Base-by-base conservation (phyloP, 2,888 invertebrate genomes). In the Ceraclea dissimilis region DNA sequence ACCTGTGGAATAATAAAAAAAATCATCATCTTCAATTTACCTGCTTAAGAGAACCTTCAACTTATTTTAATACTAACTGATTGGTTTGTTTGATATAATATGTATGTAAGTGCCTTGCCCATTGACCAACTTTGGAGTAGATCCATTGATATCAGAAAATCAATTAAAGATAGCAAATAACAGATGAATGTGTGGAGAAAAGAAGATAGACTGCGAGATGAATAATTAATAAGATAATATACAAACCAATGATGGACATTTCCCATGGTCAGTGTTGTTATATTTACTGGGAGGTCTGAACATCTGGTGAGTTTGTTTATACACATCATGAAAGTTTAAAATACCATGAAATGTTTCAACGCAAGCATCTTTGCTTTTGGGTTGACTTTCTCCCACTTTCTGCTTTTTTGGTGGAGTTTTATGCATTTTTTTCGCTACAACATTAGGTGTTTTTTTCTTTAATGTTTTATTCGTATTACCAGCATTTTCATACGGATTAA, bases 231-330 rank as follows among this genome's bases (percentile, higher is more conserved):
- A n/a, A n/a, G n/a, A n/a, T n/a, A n/a, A n/a, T n/a, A n/a, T n/a
- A 31, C 48, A 52, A 33, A 56, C 56, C 56, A 56, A 52, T 2
- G 56, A 52, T 26, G 56, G 52, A 51, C 55, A 55, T 21, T 51
- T 50, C 19, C 34, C 50, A 31, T 55, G 55, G 13, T 55, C 51
- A 2, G 49, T 39, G 48, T 55, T 21, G 11, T 44, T 22, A 46
- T 51, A 55, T 48, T 52, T 57, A 48, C 51, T 57, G 2, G 53
- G 53, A n/a, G 57, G 51, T 13, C 57, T n/a, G 26, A 49, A 51
- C 8, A 26, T 39, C 48, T 19, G 46, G 22, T 52, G 49, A 11
- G 49, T 57, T 17, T 48, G 51, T 48, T 51, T 56, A 18, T 50
- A 51, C 1, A 43, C 51, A 46, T 46, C 26, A 4, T 50, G 49